Evolutionary conservation across 2,113 vertebrate species (phyloP), one percentile per base, ranked within the genome.

Genomic region (Orientallactaga bullata): DNA sequence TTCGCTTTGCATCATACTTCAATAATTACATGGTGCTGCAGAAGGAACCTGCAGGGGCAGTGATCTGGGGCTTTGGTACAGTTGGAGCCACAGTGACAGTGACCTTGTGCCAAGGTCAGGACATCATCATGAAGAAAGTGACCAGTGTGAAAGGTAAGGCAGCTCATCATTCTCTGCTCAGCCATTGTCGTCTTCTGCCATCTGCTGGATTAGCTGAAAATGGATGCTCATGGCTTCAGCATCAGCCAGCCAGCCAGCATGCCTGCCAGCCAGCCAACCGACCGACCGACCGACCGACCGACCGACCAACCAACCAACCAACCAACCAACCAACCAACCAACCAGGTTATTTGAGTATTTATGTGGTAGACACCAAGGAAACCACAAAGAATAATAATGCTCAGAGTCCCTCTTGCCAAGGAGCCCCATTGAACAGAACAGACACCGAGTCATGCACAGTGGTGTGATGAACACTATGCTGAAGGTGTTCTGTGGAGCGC

Each of bases 11-110:
- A 0, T 99, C 99, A 20, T 99, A 99, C 97, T 99, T 99, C 72
- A 97, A 97, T 0, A 87, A 98, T 91, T 98, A 99, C 97, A 99
- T 99, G 99, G 99, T 99, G 83, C 95, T 99, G 77, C 99, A 99
- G 98, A 98, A 97, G 98, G 97, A 98, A 77, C 99, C 99, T 0
- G 97, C 98, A 11, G 98, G 97, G 47, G 99, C 99, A 0, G 97
- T 99, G 89, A 32, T 99, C 68, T 99, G 99, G 99, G 99, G 99
- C 63, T 98, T 97, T 0, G 99, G 98, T 2, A 42, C 86, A 7
- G 79, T 94, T 0, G 98, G 97, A 26, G 96, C 97, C 1, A 0
- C 37, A 0, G 98, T 99, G 76, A 98, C 91, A 0, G 74, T 99
- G 85, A 94, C 7, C 26, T 61, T 99, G 87, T 85, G 32, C 0